Percentiles rank a stretch among this genome's conserved stretches.
Evolutionary conservation across 2,113 vertebrate species (phyloP).

Genomic region (Sapayoa aenigma): DNA sequence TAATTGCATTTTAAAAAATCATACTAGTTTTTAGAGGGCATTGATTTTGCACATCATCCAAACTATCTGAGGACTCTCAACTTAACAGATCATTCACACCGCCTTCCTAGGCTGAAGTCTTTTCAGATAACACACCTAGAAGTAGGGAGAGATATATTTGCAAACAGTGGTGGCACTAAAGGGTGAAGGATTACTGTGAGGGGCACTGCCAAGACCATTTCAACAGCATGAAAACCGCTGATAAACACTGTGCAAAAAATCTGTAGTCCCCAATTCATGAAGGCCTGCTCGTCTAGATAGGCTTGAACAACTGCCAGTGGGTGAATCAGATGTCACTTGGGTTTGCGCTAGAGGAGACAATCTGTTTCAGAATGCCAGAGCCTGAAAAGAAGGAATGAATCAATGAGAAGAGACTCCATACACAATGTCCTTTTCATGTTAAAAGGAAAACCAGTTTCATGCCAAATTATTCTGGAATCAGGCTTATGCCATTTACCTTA

Average conservation of each 20-base stretch:
- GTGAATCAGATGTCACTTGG: conserved; percentile 60
- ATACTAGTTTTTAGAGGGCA: conserved; percentile 21
- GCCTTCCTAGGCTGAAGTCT: not conserved
- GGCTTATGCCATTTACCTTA: conserved; percentile 43
- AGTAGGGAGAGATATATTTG: not conserved
- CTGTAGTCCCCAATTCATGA: conserved; percentile 16
- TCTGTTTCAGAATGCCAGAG: conserved; percentile 33
- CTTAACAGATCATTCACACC: not conserved
- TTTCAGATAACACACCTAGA: conserved; percentile 7
- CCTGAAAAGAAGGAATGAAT: conserved; percentile 39
- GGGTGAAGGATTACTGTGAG: conserved; percentile 31
- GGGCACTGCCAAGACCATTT: conserved; percentile 52
- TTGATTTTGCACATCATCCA: conserved; percentile 13
- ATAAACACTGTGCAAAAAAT: conserved; percentile 44
- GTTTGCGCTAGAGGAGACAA: conserved; percentile 18
- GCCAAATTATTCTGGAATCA: conserved; percentile 40
- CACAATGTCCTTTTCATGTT: conserved; percentile 11
- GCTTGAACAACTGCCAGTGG: conserved; percentile 56
- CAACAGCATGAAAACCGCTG: conserved; percentile 60
- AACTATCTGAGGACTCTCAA: not conserved
- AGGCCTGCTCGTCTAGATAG: conserved; percentile 64
- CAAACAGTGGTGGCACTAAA: not conserved
- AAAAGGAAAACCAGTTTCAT: conserved; percentile 12
- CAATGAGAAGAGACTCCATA: conserved; percentile 1
- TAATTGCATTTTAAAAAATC: not conserved